These are phyloP conservation scores for Piaya cayana DNA, from an alignment of 2,113 vertebrate genomes.

Conservation along the genomic window DNA sequence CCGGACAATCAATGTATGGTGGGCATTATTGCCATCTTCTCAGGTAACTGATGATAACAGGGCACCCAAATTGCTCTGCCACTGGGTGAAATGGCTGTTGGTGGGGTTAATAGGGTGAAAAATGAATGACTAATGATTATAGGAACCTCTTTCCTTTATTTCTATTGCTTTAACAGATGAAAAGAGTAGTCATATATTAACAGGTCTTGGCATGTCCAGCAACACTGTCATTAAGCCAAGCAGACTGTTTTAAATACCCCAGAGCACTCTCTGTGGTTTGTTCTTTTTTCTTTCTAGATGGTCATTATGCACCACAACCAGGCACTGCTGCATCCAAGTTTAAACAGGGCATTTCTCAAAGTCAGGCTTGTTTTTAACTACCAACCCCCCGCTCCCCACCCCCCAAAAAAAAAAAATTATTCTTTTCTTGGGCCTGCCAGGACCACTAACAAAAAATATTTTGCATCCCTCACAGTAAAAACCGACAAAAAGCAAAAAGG, in stretches of 20 bases:
- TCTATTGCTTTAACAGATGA: constrained; percentile 1
- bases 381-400: too few relatives aligned
- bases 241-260: constrained; percentile 2
- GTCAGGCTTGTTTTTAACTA: not conserved
- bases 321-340: not conserved
- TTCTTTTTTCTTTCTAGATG: not conserved
- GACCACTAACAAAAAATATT: not conserved
- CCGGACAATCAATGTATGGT: not conserved
- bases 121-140: not conserved
- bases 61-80: not conserved
- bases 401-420: too few relatives aligned
- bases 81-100: not conserved
- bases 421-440: not conserved
- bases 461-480: not conserved
- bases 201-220: not conserved
- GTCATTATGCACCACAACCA: not conserved
- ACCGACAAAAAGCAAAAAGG: not conserved
- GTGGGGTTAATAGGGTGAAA: not conserved
- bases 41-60: not conserved
- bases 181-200: not conserved
- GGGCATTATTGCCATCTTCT: not conserved
- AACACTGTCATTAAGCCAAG: not conserved
- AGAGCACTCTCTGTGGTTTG: not conserved
- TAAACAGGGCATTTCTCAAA: not conserved
- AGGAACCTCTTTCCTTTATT: not conserved